These are phyloP conservation scores for Poicephalus meyeri DNA, from an alignment of 2,113 vertebrate genomes.

Conservation along the genomic window DNA sequence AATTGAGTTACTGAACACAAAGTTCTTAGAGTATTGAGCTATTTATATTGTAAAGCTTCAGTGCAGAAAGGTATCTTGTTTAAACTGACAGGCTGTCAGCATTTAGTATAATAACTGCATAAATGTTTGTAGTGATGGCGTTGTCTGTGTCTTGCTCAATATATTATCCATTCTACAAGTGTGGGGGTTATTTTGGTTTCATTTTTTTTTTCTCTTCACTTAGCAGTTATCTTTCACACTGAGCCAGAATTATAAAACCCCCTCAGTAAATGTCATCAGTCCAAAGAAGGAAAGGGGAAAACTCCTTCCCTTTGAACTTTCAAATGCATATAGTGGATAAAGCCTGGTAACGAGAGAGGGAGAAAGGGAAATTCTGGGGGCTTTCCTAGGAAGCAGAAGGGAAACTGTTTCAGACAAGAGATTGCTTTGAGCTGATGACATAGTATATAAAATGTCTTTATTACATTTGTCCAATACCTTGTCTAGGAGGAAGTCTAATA, in stretches of 20 bases:
- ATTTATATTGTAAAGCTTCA: not conserved
- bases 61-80: not conserved
- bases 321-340: not conserved
- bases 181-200: fast-evolving
- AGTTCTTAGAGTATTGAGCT: not conserved
- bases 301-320: not conserved
- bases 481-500: conserved; percentile 22
- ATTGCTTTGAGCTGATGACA: not conserved
- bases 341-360: not conserved
- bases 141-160: not conserved
- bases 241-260: not conserved
- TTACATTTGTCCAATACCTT: not conserved
- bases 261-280: not conserved
- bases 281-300: not conserved
- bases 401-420: conserved; percentile 32
- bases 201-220: not conserved
- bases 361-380: conserved; percentile 43
- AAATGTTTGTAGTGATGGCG: not conserved
- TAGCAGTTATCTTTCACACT: not conserved
- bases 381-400: conserved; percentile 64
- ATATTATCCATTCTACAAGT: not conserved
- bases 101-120: not conserved
- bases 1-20: not conserved
- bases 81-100: not conserved
- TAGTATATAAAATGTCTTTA: not conserved